phyloP scores from a whole-genome alignment of 2,888 invertebrate genomes.

The Isotomurus palustris region DNA sequence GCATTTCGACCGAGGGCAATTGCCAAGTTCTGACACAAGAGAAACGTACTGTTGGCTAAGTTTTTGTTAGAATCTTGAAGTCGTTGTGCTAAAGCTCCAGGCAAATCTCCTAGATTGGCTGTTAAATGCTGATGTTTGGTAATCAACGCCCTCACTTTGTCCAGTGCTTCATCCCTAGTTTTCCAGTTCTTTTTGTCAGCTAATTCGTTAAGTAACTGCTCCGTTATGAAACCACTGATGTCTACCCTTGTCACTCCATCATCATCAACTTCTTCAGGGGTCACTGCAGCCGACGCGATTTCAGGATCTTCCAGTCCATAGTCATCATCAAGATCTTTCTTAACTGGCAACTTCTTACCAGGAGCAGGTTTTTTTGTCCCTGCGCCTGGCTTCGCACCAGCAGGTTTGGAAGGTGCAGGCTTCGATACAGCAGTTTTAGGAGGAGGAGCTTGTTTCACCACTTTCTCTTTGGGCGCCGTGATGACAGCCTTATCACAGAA shows the following conservation, averaged over 20 bases:
- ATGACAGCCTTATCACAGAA: conserved; percentile 88
- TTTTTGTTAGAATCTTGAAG: conserved; percentile 88
- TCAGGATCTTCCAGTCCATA: no score
- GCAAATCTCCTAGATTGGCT: conserved; percentile 75
- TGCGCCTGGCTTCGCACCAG: conserved; percentile 10
- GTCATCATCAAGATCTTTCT: no score
- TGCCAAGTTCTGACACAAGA: conserved; percentile 76
- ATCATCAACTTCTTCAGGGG: conserved; percentile 45
- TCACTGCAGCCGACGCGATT: conserved; percentile 48
- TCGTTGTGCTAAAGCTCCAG: conserved; percentile 70
- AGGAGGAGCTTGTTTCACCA: conserved; percentile 55
- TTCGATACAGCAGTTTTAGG: conserved; percentile 39
- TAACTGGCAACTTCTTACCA: conserved; percentile 45
- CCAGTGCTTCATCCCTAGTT: conserved; percentile 68
- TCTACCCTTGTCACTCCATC: conserved; percentile 65
- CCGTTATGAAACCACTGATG: conserved; percentile 76
- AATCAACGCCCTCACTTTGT: conserved; percentile 66
- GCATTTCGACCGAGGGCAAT: conserved; percentile 76
- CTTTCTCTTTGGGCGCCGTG: conserved; percentile 58
- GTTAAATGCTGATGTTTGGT: conserved; percentile 75
- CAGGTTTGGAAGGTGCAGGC: conserved; percentile 14
- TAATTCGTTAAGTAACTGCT: conserved; percentile 71
- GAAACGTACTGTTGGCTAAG: conserved; percentile 75
- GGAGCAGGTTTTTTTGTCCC: conserved; percentile 48
- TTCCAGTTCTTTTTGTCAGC: conserved; percentile 94